Percentiles rank a stretch among this genome's conserved stretches.
Conservation (phyloP, 2,888 invertebrate species). For the Polylopha cassiicola region DNA sequence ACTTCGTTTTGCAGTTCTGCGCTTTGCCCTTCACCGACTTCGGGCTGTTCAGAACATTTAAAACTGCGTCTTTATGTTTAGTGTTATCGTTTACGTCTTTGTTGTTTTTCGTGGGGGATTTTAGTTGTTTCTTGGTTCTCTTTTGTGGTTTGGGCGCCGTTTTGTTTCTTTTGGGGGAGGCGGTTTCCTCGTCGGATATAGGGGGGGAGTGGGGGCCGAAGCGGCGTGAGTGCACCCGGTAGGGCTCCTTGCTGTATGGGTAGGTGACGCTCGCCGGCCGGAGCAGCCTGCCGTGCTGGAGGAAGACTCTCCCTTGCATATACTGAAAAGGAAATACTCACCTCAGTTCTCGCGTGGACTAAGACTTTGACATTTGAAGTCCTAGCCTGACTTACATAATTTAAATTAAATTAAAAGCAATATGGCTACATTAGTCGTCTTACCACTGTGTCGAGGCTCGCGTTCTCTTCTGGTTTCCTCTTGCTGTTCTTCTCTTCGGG, state of each 20-base stretch:
- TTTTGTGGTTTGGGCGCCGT: conserved; percentile 49
- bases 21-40: conserved; percentile 35
- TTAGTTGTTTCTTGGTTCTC: conserved; percentile 56
- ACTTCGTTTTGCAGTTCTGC: conserved; percentile 37
- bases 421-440: conserved; percentile 20
- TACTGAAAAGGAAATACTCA: conserved; percentile 73
- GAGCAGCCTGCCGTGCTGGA: conserved; percentile 83
- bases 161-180: conserved; percentile 52
- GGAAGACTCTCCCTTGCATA: conserved; percentile 84
- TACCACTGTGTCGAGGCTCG: conserved; percentile 58
- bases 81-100: conserved; percentile 68
- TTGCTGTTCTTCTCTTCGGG: conserved; percentile 50
- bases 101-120: conserved; percentile 59
- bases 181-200: conserved; percentile 53
- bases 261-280: conserved; percentile 80
- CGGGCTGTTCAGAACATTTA: conserved; percentile 40
- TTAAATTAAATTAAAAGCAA: neutral
- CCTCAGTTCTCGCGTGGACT: neutral
- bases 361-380: too few species aligned
- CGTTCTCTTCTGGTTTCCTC: conserved; percentile 46
- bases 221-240: conserved; percentile 59
- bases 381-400: too few species aligned
- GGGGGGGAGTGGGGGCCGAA: conserved; percentile 50
- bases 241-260: conserved; percentile 67
- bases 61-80: conserved; percentile 47